A percentile compares a stretch with the other conserved stretches of the same genome.
Evolutionary conservation across 2,113 vertebrate species (phyloP).

Genomic region (Leptobrachium leishanense): DNA sequence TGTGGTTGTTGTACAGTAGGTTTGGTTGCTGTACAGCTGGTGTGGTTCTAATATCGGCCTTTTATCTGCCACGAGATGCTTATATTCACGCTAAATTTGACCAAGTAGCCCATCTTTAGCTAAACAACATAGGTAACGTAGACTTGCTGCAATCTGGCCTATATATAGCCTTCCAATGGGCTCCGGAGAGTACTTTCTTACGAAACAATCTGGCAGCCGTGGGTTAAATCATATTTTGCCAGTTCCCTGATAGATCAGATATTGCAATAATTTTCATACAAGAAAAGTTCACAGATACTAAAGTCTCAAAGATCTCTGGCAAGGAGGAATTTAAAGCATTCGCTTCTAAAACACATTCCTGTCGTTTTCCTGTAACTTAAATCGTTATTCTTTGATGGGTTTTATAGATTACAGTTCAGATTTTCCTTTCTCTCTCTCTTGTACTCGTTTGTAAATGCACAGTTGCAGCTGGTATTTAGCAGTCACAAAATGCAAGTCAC

Average conservation of each 20-base stretch:
- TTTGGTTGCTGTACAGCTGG: too few relatives aligned
- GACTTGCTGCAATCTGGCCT: too few relatives aligned
- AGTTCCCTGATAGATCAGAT: neutral
- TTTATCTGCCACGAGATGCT: too few relatives aligned
- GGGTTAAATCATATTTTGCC: neutral
- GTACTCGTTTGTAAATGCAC: neutral
- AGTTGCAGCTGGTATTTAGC: neutral
- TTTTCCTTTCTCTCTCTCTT: neutral
- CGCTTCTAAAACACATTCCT: constrained; percentile 16
- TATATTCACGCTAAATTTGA: too few relatives aligned
- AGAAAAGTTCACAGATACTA: neutral
- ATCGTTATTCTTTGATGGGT: constrained; percentile 6
- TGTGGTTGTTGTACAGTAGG: too few relatives aligned
- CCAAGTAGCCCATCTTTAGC: too few relatives aligned
- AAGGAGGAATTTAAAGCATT: constrained; percentile 14
- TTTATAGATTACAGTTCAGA: constrained; percentile 3
- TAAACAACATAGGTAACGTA: too few relatives aligned
- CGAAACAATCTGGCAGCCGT: constrained; percentile 44
- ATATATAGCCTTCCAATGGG: too few relatives aligned
- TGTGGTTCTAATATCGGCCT: too few relatives aligned
- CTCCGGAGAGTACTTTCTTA: too few relatives aligned
- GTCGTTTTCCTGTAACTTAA: constrained; percentile 9
- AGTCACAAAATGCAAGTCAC: neutral
- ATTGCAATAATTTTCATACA: neutral
- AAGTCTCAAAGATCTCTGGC: neutral